phyloP scores from a whole-genome alignment of 2,797 vertebrate genomes.

The Sphenopsis melanotis region DNA sequence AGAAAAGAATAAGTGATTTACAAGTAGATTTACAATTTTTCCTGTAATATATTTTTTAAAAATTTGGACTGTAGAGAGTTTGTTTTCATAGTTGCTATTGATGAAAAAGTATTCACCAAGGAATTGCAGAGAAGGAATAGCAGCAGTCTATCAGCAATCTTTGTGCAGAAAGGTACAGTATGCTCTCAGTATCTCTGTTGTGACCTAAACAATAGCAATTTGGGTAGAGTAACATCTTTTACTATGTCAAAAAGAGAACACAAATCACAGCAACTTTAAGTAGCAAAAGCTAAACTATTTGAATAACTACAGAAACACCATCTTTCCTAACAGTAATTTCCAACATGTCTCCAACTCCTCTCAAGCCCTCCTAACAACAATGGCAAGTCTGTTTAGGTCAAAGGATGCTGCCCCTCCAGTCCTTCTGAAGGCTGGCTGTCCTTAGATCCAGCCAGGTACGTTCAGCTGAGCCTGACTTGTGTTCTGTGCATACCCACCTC shows the following conservation, averaged over 20 bases:
- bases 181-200: background rate
- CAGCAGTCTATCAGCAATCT: constrained; percentile 4
- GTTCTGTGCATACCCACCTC: background rate
- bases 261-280: background rate
- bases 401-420: background rate
- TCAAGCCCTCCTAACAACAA: background rate
- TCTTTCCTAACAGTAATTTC: background rate
- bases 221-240: background rate
- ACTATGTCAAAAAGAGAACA: background rate
- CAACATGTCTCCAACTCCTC: background rate
- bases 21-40: constrained; percentile 1
- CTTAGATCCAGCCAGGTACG: background rate
- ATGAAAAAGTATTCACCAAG: background rate
- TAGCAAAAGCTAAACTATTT: background rate
- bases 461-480: background rate
- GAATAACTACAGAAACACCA: background rate
- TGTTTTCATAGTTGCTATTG: background rate
- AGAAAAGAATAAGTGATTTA: constrained; percentile 14
- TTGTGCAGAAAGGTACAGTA: constrained; percentile 2
- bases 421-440: background rate
- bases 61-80: background rate
- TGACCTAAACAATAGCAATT: background rate
- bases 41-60: constrained; percentile 10
- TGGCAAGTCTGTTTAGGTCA: background rate
- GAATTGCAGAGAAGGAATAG: constrained; percentile 16